phyloP scores from a whole-genome alignment of 92 coral and sea anemone species.

The Nematostella vectensis region DNA sequence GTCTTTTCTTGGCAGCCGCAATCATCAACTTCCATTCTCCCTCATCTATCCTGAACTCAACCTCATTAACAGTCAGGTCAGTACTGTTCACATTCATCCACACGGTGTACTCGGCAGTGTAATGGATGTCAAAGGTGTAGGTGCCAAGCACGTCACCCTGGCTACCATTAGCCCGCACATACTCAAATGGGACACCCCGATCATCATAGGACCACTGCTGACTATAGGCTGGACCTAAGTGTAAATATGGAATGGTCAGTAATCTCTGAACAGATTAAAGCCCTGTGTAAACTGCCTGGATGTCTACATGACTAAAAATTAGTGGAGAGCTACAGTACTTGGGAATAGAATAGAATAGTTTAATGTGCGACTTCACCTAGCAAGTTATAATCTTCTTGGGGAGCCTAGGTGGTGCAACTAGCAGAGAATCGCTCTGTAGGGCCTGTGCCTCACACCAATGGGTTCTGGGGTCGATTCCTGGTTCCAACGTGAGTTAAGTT shows the following conservation, averaged over 20 bases:
- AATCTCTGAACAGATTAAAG: background rate
- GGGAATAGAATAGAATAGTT: too few species aligned
- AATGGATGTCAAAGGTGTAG: slow-evolving; percentile 46
- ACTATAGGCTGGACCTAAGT: slow-evolving; percentile 79
- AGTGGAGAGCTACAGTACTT: too few species aligned
- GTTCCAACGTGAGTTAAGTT: too few species aligned
- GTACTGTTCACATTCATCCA: slow-evolving; percentile 62
- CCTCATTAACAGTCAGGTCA: slow-evolving; percentile 27
- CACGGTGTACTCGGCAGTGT: slow-evolving; percentile 41
- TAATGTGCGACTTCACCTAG: too few species aligned
- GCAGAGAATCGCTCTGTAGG: too few species aligned
- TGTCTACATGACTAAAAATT: too few species aligned
- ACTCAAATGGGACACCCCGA: slow-evolving; percentile 4
- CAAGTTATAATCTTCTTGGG: too few species aligned
- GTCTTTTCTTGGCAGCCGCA: slow-evolving; percentile 5
- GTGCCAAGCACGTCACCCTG: slow-evolving; percentile 41
- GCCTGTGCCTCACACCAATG: too few species aligned
- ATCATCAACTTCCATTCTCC: slow-evolving; percentile 40
- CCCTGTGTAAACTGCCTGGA: too few species aligned
- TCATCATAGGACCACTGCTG: slow-evolving; percentile 1
- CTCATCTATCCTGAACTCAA: slow-evolving; percentile 57
- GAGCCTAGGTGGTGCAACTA: too few species aligned
- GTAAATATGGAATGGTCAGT: background rate
- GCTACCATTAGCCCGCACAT: slow-evolving; percentile 53
- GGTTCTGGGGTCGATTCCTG: too few species aligned